These are phyloP conservation scores for Euzetes globulus DNA, from an alignment of 2,888 invertebrate species.

Conservation along the genomic window DNA sequence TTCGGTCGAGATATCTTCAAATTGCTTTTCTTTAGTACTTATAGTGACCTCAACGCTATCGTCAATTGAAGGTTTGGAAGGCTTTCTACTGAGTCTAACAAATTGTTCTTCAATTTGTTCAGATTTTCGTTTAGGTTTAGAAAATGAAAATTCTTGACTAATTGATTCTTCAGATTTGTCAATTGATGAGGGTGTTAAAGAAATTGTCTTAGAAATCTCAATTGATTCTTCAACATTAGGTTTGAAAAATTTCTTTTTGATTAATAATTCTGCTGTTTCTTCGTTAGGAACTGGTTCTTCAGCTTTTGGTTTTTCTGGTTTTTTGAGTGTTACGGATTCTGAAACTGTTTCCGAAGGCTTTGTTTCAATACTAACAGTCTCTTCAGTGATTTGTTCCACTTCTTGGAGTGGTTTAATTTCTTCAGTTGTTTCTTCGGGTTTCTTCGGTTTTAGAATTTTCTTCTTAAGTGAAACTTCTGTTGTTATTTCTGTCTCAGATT, in stretches of 20 bases:
- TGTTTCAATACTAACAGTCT: not conserved
- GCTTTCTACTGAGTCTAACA: slow-evolving; percentile 4
- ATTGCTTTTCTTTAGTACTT: not conserved
- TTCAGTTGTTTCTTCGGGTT: slow-evolving; percentile 33
- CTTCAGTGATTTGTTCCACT: slow-evolving; percentile 25
- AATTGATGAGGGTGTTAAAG: not conserved
- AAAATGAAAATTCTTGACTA: not conserved
- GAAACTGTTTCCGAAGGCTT: not conserved
- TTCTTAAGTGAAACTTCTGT: not conserved
- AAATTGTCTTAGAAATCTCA: slow-evolving; percentile 5
- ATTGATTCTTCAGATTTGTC: not conserved
- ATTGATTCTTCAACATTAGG: not conserved
- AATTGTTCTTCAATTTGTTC: slow-evolving; percentile 29
- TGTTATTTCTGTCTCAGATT: slow-evolving; percentile 34
- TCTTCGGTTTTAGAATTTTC: not conserved
- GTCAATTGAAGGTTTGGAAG: not conserved
- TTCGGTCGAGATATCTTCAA: slow-evolving; percentile 24
- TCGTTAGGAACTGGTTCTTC: slow-evolving; percentile 36
- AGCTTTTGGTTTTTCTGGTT: slow-evolving; percentile 27
- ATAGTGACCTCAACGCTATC: slow-evolving; percentile 1
- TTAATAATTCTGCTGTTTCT: slow-evolving; percentile 37
- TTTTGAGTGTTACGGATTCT: slow-evolving; percentile 19
- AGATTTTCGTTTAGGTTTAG: not conserved
- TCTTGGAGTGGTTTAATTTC: slow-evolving; percentile 20
- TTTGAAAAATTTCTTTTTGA: slow-evolving; percentile 37